These are phyloP conservation scores for Orchestia grillus DNA, from an alignment of 1,140 invertebrate species.

Conservation along the genomic window DNA sequence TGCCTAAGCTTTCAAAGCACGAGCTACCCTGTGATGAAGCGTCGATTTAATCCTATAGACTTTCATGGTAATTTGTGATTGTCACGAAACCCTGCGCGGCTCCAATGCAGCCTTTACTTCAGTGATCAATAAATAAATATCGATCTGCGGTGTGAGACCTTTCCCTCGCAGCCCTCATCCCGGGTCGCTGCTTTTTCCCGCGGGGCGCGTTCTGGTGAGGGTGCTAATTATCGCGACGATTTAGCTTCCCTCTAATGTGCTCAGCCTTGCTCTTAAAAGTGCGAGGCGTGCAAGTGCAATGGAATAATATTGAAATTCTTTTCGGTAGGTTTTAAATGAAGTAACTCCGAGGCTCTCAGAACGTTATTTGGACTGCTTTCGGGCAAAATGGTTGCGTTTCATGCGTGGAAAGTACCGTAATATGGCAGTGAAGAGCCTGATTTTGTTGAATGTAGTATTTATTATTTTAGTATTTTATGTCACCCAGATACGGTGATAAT, in stretches of 20 bases:
- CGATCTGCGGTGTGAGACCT: slow-evolving; percentile 34
- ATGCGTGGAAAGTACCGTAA: not conserved
- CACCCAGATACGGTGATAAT: not conserved
- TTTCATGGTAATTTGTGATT: slow-evolving; percentile 45
- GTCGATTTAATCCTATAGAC: slow-evolving; percentile 50
- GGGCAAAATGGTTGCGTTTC: not conserved
- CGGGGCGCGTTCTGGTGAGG: slow-evolving; percentile 12
- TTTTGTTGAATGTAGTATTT: not conserved
- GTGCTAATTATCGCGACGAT: slow-evolving; percentile 34
- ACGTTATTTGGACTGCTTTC: not conserved
- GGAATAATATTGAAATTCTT: not conserved
- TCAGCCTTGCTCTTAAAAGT: not conserved
- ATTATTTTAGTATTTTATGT: not conserved
- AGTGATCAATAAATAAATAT: slow-evolving; percentile 40
- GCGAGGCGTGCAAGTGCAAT: not conserved
- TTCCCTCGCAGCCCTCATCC: slow-evolving; percentile 10
- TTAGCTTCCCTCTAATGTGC: slow-evolving; percentile 2
- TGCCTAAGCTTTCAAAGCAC: slow-evolving; percentile 33
- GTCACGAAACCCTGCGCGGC: not conserved
- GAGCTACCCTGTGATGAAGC: slow-evolving; percentile 32
- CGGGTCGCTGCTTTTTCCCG: not conserved
- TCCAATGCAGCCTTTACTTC: slow-evolving; percentile 41
- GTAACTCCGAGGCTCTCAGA: not conserved
- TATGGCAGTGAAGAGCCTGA: not conserved
- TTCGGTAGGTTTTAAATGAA: not conserved